These are phyloP conservation scores for Siniperca undulata DNA, from an alignment of 2,797 vertebrate species.

Conservation along the genomic window DNA sequence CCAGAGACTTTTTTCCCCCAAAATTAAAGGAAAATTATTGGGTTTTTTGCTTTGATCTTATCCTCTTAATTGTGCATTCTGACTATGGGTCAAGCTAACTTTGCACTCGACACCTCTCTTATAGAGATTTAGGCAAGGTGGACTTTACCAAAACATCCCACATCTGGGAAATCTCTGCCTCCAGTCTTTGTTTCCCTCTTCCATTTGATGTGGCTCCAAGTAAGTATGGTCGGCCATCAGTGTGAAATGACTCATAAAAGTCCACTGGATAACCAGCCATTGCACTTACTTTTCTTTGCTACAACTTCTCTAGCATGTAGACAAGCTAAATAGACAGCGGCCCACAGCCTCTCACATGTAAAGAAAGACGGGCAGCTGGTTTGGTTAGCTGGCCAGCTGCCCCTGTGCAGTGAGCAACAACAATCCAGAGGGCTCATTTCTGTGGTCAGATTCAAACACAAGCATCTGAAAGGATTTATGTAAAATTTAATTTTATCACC, in stretches of 20 bases:
- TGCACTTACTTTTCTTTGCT: neutral
- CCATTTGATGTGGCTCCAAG: neutral
- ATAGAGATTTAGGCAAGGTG: neutral
- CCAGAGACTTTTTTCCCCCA: too few relatives aligned
- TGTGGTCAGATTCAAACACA: neutral
- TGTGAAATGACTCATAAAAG: neutral
- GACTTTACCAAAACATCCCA: neutral
- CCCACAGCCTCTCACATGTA: neutral
- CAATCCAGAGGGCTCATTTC: neutral
- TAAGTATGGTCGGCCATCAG: neutral
- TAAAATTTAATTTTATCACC: neutral
- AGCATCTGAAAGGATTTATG: neutral
- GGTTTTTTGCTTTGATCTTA: too few relatives aligned
- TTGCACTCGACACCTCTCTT: neutral
- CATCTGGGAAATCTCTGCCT: neutral
- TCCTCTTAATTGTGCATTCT: too few relatives aligned
- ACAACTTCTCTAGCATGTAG: neutral
- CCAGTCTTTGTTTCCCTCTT: neutral
- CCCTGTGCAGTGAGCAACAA: too few relatives aligned
- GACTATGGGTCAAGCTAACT: too few relatives aligned
- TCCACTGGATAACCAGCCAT: neutral
- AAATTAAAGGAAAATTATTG: too few relatives aligned
- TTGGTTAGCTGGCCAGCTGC: neutral
- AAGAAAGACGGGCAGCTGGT: neutral
- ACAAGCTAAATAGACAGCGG: neutral